Evolutionary conservation across 1,140 invertebrate species (phyloP).

Genomic region (Lycorma delicatula): DNA sequence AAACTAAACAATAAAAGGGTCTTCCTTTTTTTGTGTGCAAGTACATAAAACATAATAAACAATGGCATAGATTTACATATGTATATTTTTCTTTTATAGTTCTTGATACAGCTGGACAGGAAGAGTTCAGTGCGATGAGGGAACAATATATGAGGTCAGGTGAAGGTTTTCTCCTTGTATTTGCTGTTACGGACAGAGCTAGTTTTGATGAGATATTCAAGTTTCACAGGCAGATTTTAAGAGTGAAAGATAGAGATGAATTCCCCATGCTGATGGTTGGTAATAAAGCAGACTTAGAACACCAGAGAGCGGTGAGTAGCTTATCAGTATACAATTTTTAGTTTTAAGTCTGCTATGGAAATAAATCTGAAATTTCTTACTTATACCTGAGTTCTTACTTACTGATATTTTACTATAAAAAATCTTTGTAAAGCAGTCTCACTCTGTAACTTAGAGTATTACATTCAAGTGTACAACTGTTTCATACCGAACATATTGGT

Average conservation of each 20-base stretch:
- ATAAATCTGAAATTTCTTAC: no score
- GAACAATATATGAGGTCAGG: constrained; percentile 95
- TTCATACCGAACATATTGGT: no score
- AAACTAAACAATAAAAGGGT: no score
- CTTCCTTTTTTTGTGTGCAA: no score
- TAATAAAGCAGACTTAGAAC: constrained; percentile 91
- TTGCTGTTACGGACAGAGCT: constrained; percentile 84
- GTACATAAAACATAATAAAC: no score
- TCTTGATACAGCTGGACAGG: constrained; percentile 94
- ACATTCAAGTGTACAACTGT: no score
- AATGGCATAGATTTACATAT: constrained; percentile 2
- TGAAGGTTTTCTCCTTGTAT: constrained; percentile 91
- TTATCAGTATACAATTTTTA: no score
- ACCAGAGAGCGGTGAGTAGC: constrained; percentile 71
- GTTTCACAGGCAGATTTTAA: constrained; percentile 88
- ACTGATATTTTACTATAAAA: no score
- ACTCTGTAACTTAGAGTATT: no score
- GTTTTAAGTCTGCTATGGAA: no score
- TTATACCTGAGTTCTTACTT: no score
- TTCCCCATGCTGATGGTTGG: constrained; percentile 96
- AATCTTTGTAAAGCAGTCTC: no score
- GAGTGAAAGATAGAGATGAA: constrained; percentile 89
- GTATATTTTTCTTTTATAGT: constrained; percentile 46
- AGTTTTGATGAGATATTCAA: constrained; percentile 91
- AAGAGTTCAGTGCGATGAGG: constrained; percentile 96